These are phyloP conservation scores for Limnephilus lunatus DNA, from an alignment of 2,888 invertebrate genomes.

Conservation along the genomic window DNA sequence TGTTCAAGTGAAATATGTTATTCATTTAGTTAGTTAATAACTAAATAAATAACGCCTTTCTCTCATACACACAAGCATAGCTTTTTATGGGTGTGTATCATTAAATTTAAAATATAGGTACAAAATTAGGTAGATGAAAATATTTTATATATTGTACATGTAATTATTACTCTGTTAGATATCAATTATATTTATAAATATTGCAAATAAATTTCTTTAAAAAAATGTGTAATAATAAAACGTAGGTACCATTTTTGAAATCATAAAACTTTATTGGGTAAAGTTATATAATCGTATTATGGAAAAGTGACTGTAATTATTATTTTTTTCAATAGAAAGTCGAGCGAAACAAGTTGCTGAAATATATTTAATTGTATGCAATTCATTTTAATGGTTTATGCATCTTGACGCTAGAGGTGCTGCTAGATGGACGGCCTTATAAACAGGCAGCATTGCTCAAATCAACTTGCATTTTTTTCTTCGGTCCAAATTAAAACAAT, in stretches of 20 bases:
- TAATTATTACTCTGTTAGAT: too few species aligned
- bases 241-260: not conserved
- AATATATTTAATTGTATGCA: not conserved
- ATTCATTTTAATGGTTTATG: not conserved
- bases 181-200: too few species aligned
- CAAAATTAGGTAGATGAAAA: too few species aligned
- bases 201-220: too few species aligned
- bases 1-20: too few species aligned
- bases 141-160: too few species aligned
- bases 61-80: too few species aligned
- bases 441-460: not conserved
- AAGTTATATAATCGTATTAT: not conserved
- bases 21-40: too few species aligned
- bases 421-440: not conserved
- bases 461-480: not conserved
- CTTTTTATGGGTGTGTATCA: too few species aligned
- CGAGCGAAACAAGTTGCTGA: not conserved
- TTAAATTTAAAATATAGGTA: too few species aligned
- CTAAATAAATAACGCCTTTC: too few species aligned
- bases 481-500: not conserved
- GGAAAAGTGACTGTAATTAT: not conserved
- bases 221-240: too few species aligned
- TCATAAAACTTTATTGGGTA: not conserved
- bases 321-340: not conserved
- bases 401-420: not conserved